phyloP scores from a whole-genome alignment of 2,797 vertebrate genomes.

The Trachops cirrhosus region DNA sequence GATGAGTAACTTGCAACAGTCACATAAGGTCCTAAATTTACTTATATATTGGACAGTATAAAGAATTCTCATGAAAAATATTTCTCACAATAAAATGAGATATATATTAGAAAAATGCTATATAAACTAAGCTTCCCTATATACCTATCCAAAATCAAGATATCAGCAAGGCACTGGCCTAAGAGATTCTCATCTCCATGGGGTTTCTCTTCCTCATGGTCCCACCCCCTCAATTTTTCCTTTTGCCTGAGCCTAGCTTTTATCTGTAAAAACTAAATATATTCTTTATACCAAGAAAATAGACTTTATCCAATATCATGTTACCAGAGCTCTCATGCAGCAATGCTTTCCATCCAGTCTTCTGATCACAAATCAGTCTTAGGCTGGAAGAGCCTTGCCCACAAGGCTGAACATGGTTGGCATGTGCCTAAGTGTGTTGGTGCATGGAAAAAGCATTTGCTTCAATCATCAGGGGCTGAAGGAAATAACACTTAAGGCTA shows the following conservation, averaged over 20 bases:
- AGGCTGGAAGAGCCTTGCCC: neutral
- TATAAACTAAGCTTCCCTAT: neutral
- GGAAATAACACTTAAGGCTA: neutral
- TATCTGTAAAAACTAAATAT: neutral
- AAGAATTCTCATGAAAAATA: neutral
- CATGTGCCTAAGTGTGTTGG: neutral
- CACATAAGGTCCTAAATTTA: neutral
- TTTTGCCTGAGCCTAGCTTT: neutral
- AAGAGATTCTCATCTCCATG: neutral
- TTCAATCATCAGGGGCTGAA: neutral
- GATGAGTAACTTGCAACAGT: neutral
- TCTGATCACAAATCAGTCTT: neutral
- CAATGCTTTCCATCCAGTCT: neutral
- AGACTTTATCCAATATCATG: neutral
- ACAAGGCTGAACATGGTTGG: fast-evolving
- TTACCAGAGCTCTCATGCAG: neutral
- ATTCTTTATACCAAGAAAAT: neutral
- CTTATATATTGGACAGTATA: neutral
- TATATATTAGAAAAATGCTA: neutral
- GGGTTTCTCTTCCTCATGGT: fast-evolving
- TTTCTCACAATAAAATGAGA: neutral
- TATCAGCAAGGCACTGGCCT: neutral
- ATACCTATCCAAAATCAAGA: neutral
- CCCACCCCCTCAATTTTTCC: fast-evolving
- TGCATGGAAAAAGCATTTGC: neutral